These are phyloP conservation scores for Halyomorpha halys DNA, from an alignment of 1,140 invertebrate genomes.

Conservation along the genomic window DNA sequence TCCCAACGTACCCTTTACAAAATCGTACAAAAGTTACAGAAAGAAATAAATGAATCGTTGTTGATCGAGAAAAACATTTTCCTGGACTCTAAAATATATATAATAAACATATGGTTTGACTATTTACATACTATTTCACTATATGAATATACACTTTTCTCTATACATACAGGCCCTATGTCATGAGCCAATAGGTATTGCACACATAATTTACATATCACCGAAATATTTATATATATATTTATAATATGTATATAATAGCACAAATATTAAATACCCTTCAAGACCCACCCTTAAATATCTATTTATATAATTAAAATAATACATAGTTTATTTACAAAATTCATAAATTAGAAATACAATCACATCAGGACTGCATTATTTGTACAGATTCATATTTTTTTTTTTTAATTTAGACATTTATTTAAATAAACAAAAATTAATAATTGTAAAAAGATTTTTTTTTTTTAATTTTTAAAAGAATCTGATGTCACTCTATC, in stretches of 20 bases:
- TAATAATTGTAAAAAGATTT: too few species aligned
- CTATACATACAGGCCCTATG: constrained; percentile 1
- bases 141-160: constrained; percentile 14
- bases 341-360: constrained; percentile 6
- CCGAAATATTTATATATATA: constrained; percentile 17
- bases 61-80: neutral
- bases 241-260: constrained; percentile 15
- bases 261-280: constrained; percentile 13
- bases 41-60: constrained; percentile 10
- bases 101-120: constrained; percentile 1
- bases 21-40: constrained; percentile 7
- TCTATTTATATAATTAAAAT: constrained; percentile 13
- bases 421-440: too few species aligned
- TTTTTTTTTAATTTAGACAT: neutral
- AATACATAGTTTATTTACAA: constrained; percentile 7
- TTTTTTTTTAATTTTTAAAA: too few species aligned
- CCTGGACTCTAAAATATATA: neutral
- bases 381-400: neutral
- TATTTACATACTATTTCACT: constrained; percentile 13
- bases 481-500: too few species aligned
- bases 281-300: constrained; percentile 3
- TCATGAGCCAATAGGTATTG: constrained; percentile 8
- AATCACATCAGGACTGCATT: neutral
- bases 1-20: neutral
- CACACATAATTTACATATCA: constrained; percentile 19